Percentiles rank a stretch among this genome's conserved stretches.
Evolutionary conservation across 2,888 invertebrate species (phyloP).

Genomic region (Tiphia femorata): DNA sequence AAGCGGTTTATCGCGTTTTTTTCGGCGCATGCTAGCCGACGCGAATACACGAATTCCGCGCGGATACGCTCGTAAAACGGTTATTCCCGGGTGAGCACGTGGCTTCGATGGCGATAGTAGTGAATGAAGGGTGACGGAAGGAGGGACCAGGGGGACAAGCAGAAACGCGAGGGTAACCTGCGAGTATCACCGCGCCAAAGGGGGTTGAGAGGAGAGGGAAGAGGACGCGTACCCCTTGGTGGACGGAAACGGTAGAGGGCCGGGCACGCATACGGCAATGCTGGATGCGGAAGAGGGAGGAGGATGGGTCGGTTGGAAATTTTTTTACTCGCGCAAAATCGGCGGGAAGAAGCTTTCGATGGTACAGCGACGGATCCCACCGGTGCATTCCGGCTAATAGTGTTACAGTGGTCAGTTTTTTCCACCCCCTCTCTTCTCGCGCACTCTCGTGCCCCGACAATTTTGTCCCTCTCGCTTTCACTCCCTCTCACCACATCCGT

Average conservation of each 20-base stretch:
- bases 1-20: conserved; percentile 50
- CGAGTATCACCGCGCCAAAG: background rate
- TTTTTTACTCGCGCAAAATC: conserved; percentile 23
- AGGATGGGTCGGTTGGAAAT: background rate
- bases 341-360: conserved; percentile 24
- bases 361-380: conserved; percentile 13
- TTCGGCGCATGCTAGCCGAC: conserved; percentile 26
- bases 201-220: background rate
- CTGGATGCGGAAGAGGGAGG: background rate
- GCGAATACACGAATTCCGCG: conserved; percentile 43
- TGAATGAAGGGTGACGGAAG: conserved; percentile 1
- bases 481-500: no score
- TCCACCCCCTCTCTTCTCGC: conserved; percentile 5
- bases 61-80: conserved; percentile 47
- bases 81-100: conserved; percentile 48
- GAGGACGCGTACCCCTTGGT: background rate
- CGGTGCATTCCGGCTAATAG: conserved; percentile 17
- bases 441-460: no score
- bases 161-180: conserved; percentile 7
- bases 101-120: conserved; percentile 38
- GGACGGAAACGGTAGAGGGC: no score
- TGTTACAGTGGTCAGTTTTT: conserved; percentile 26
- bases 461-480: conserved; percentile 8
- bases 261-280: no score
- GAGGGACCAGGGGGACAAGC: conserved; percentile 8